Evolutionary conservation across 2,113 vertebrate genomes (phyloP).

Genomic region (Tapirus terrestris): DNA sequence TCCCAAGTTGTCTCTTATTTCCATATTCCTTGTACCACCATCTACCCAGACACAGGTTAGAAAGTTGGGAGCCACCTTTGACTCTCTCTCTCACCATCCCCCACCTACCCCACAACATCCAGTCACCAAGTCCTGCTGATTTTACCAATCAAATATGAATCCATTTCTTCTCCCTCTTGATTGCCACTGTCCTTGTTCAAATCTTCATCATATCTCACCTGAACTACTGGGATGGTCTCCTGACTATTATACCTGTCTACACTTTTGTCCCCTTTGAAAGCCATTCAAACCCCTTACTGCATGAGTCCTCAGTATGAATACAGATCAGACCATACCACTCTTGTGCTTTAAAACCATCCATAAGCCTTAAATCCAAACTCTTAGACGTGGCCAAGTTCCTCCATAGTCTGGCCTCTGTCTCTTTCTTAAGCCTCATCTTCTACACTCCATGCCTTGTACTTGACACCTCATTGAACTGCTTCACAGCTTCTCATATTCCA

Average conservation of each 20-base stretch:
- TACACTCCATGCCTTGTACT: neutral
- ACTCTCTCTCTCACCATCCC: neutral
- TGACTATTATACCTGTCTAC: neutral
- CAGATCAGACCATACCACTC: neutral
- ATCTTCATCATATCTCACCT: neutral
- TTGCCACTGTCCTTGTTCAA: neutral
- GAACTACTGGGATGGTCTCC: neutral
- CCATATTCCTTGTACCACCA: neutral
- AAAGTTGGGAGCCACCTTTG: neutral
- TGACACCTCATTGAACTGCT: neutral
- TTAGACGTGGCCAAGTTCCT: neutral
- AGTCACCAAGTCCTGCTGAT: neutral
- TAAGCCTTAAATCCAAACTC: neutral
- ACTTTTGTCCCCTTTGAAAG: neutral
- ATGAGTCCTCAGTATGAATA: neutral
- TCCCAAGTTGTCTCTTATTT: neutral
- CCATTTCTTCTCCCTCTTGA: constrained; percentile 6
- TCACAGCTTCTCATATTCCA: neutral
- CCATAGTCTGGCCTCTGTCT: neutral
- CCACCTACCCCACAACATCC: neutral
- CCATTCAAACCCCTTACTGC: neutral
- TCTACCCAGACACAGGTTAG: neutral
- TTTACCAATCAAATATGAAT: constrained; percentile 17
- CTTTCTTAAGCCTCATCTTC: neutral
- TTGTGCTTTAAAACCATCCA: neutral